These are phyloP conservation scores for Mechanitis mazaeus DNA, from an alignment of 2,888 invertebrate genomes.

Conservation along the genomic window DNA sequence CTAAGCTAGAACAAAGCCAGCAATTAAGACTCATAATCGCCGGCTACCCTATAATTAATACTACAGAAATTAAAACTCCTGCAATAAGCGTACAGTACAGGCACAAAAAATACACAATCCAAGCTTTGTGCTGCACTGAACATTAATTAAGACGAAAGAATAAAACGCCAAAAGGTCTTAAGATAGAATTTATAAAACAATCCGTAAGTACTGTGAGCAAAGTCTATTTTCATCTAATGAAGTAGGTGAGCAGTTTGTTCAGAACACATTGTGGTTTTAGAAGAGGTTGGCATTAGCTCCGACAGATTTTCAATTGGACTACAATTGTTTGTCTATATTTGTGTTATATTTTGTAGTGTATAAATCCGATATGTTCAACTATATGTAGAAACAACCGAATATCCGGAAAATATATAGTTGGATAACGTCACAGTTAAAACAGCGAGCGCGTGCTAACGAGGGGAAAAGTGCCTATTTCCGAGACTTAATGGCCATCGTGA, in stretches of 20 bases:
- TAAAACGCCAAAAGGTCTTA: constrained; percentile 45
- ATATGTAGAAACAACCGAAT: constrained; percentile 7
- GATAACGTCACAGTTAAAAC: constrained; percentile 43
- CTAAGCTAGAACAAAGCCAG: constrained; percentile 54
- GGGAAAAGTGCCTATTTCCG: constrained; percentile 76
- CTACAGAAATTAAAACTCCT: constrained; percentile 64
- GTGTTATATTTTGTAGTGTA: not conserved
- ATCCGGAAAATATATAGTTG: constrained; percentile 32
- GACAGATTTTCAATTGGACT: constrained; percentile 36
- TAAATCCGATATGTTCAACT: too few relatives aligned
- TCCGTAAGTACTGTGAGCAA: constrained; percentile 32
- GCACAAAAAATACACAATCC: constrained; percentile 62
- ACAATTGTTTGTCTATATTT: constrained; percentile 22
- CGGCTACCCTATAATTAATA: constrained; percentile 65
- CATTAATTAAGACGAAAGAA: constrained; percentile 67
- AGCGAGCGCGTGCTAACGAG: constrained; percentile 69
- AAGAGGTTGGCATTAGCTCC: constrained; percentile 44
- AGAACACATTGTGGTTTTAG: constrained; percentile 47
- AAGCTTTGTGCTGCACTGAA: constrained; percentile 64
- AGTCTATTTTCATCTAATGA: constrained; percentile 33
- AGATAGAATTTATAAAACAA: constrained; percentile 34
- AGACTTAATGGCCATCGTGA: constrained; percentile 68
- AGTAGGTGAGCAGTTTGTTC: constrained; percentile 41
- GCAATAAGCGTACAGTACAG: constrained; percentile 51
- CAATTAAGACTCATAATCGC: constrained; percentile 64